Conservation (phyloP, 1,140 invertebrate genomes). For the Sarcophaga bullata region DNA sequence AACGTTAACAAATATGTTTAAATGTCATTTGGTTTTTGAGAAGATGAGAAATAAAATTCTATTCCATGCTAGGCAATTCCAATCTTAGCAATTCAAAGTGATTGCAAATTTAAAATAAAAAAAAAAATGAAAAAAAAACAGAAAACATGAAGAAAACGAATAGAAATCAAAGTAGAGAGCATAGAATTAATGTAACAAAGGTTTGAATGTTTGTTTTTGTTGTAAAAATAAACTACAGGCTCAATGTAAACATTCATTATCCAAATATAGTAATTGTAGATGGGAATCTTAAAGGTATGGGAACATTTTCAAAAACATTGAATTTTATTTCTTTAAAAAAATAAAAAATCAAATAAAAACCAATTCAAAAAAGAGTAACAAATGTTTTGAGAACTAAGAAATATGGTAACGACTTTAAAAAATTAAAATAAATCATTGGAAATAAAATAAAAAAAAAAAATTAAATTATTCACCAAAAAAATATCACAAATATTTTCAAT, state of each 20-base stretch:
- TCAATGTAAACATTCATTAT: not conserved
- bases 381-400: no score
- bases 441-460: not conserved
- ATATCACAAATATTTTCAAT: not conserved
- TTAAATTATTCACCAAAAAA: not conserved
- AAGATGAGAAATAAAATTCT: not conserved
- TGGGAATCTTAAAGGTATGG: constrained; percentile 1
- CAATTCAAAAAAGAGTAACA: no score
- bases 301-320: not conserved
- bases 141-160: no score
- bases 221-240: not conserved
- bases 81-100: constrained; percentile 14
- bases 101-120: constrained; percentile 1
- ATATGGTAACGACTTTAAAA: no score
- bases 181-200: no score
- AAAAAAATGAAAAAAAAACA: not conserved
- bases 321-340: not conserved
- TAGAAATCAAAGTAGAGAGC: no score
- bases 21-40: constrained; percentile 12
- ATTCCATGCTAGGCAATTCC: not conserved
- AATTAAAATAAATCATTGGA: no score
- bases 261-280: constrained; percentile 10
- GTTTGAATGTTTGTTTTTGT: no score
- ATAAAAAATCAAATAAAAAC: not conserved
- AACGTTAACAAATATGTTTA: constrained; percentile 19